Conservation (phyloP, 2,888 invertebrate genomes). For the Metallyticus violacea region DNA sequence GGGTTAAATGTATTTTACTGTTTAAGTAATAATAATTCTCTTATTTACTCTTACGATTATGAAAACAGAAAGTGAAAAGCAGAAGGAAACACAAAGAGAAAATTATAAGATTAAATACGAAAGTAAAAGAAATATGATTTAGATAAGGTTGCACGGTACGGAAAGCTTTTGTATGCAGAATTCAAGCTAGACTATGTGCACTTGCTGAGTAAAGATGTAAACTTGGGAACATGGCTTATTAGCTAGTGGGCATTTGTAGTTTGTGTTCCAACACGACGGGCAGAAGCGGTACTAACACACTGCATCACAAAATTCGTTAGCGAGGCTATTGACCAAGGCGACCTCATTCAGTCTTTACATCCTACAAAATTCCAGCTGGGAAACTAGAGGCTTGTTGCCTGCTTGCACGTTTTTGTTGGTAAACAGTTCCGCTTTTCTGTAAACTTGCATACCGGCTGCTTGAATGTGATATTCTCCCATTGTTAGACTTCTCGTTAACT, state of each 20-base stretch:
- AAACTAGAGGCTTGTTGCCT: neutral
- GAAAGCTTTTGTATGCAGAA: neutral
- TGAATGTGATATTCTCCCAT: neutral
- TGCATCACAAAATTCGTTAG: neutral
- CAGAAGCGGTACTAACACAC: neutral
- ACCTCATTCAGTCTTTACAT: neutral
- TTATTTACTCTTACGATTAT: no score
- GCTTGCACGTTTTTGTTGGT: neutral
- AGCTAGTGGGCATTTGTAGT: neutral
- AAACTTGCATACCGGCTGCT: no score
- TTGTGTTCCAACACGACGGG: neutral
- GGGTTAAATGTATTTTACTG: no score
- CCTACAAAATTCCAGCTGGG: neutral
- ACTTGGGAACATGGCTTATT: neutral
- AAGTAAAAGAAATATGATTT: no score
- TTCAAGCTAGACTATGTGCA: neutral
- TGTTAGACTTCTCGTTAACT: neutral
- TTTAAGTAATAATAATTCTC: no score
- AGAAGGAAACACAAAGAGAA: no score
- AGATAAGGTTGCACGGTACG: no score
- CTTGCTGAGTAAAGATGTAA: neutral
- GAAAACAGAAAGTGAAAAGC: no score
- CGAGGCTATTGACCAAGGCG: neutral
- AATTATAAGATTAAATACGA: no score
- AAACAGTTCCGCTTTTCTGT: neutral